Evolutionary conservation across 2,113 vertebrate genomes (phyloP), one percentile per base, ranked within the genome.

Genomic region (Aramus guarauna): DNA sequence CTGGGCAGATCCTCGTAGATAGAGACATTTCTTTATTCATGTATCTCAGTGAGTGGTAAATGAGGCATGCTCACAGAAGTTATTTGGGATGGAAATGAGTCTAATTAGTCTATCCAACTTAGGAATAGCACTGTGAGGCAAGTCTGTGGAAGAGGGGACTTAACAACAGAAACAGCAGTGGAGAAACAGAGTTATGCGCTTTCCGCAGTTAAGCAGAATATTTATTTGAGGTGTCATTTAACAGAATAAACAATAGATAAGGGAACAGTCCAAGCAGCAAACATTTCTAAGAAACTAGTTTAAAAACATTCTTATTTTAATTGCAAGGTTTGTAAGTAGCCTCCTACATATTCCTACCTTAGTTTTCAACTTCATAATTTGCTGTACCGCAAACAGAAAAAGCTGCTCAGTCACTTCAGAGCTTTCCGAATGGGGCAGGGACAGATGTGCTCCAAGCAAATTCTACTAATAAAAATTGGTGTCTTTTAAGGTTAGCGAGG

Each of bases 11-110:
- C 82, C 91, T 90, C 0, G 0, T 45, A 92, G 96, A 97, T 97
- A 97, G 85, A 97, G 97, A 97, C 94, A 34, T 97, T 97, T 97
- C 96, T 97, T 97, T 97, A 96, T 97, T 97, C 96, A 97, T 97
- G 96, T 94, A 92, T 94, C 96, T 95, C 97, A 97, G 97, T 96
- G 94, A 97, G 97, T 97, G 97, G 97, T 97, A 97, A 97, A 97
- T 97, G 96, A 97, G 96, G 92, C 96, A 96, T 97, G 96, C 87
- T 97, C 96, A 82, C 79, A 96, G 95, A 97, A 97, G 94, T 97
- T 97, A 96, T 96, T 97, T 97, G 93, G 97, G 96, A 97, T 97
- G 96, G 97, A 97, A 97, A 97, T 97, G 93, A 97, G 96, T 97
- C 97, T 97, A 97, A 97, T 97, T 97, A 97, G 97, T 96, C 97